phyloP scores from a whole-genome alignment of 2,113 vertebrate genomes.

The Albula glossodonta region DNA sequence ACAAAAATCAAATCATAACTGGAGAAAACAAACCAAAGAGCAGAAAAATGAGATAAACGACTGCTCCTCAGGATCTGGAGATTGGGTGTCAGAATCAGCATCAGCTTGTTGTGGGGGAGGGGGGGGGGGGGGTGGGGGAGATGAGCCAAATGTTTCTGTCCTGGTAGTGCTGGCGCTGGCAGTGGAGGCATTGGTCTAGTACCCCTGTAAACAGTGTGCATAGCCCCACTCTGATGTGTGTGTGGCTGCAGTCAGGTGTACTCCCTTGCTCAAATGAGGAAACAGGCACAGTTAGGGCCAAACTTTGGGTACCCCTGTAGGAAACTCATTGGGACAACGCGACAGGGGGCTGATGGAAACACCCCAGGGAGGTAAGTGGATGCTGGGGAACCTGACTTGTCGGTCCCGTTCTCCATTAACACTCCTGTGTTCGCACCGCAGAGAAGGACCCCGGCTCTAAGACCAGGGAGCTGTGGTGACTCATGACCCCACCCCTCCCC shows the following conservation, averaged over 20 bases:
- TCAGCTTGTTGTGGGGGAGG: background rate
- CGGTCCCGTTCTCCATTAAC: background rate
- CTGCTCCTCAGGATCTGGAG: constrained; percentile 47
- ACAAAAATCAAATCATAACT: constrained; percentile 60
- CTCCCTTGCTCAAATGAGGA: constrained; percentile 44
- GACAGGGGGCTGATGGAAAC: background rate
- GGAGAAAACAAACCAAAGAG: constrained; percentile 43
- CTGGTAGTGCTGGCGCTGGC: background rate
- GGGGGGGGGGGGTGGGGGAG: background rate
- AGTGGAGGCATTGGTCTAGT: background rate
- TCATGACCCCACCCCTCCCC: background rate
- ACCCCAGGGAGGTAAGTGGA: background rate
- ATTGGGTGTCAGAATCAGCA: constrained; percentile 29
- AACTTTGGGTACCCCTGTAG: background rate
- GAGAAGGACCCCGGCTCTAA: constrained; percentile 33
- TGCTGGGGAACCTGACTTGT: background rate
- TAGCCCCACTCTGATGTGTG: background rate
- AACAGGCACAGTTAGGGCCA: constrained; percentile 36
- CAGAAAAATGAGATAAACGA: constrained; percentile 40
- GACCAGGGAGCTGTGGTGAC: background rate
- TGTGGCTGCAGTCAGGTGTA: background rate
- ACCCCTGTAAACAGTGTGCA: background rate
- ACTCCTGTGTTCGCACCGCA: constrained; percentile 33
- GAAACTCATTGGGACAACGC: constrained; percentile 32
- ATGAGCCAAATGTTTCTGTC: background rate